Percentiles rank a stretch among this genome's conserved stretches.
These are phyloP conservation scores for Micrastur ruficollis DNA, from an alignment of 2,797 vertebrate species.

Conservation along the genomic window DNA sequence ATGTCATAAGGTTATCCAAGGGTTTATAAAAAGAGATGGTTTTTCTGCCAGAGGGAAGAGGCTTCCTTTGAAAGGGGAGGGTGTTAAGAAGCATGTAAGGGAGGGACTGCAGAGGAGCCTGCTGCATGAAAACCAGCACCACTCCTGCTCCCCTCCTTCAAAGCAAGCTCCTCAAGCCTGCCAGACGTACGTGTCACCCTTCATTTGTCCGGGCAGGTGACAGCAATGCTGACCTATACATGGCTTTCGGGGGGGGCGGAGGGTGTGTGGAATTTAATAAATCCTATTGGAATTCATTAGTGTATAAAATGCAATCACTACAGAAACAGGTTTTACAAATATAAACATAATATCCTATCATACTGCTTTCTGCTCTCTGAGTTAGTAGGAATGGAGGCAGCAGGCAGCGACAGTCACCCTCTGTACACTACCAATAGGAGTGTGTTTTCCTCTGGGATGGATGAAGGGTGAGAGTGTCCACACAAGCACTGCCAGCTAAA, in stretches of 20 bases:
- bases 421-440: background rate
- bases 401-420: background rate
- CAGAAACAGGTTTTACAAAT: background rate
- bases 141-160: background rate
- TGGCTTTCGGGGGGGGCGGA: background rate
- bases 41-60: background rate
- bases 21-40: background rate
- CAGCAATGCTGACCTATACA: background rate
- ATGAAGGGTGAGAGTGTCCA: accelerated
- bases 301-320: background rate
- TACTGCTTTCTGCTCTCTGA: background rate
- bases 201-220: background rate
- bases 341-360: background rate
- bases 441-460: background rate
- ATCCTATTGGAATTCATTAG: background rate
- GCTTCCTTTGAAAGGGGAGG: background rate
- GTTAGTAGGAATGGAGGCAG: background rate
- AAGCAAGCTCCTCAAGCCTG: background rate
- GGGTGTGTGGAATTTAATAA: background rate
- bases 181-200: background rate
- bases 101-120: background rate
- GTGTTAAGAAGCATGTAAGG: background rate
- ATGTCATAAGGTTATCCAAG: background rate
- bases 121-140: background rate
- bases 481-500: background rate